A percentile compares a stretch with the other conserved stretches of the same genome.
Conservation (phyloP, 2,888 invertebrate genomes). For the Acanthosepion esculentum region DNA sequence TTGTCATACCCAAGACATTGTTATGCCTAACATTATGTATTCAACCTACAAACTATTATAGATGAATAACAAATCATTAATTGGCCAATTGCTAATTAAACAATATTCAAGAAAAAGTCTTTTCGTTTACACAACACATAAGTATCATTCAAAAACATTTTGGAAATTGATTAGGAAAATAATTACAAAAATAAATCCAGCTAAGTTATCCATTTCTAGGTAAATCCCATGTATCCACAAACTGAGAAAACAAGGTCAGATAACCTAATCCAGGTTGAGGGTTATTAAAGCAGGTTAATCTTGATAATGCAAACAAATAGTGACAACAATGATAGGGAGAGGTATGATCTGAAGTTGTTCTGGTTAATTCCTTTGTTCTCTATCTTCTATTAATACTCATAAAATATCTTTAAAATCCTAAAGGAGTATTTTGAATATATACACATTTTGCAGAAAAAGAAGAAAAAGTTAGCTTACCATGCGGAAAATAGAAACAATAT, state of each 20-base stretch:
- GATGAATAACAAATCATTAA: no score
- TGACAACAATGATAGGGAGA: neutral
- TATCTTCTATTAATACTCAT: neutral
- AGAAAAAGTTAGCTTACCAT: neutral
- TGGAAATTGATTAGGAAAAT: neutral
- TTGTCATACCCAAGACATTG: no score
- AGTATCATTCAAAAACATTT: no score
- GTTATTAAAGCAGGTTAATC: slow-evolving; percentile 18
- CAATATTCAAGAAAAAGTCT: no score
- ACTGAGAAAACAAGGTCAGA: neutral
- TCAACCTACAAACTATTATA: no score
- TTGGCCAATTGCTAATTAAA: no score
- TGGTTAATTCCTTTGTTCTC: neutral
- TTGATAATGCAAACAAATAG: neutral
- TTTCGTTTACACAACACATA: neutral
- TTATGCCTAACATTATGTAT: no score
- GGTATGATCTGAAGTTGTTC: neutral
- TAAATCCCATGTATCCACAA: neutral
- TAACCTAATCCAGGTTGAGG: neutral
- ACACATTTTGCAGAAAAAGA: neutral
- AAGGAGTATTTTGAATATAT: neutral
- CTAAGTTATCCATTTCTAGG: neutral
- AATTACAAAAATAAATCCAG: neutral
- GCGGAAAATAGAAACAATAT: no score
- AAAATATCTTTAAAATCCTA: neutral